phyloP scores from a whole-genome alignment of 2,888 invertebrate species.

The Mimumesa dahlbomi region DNA sequence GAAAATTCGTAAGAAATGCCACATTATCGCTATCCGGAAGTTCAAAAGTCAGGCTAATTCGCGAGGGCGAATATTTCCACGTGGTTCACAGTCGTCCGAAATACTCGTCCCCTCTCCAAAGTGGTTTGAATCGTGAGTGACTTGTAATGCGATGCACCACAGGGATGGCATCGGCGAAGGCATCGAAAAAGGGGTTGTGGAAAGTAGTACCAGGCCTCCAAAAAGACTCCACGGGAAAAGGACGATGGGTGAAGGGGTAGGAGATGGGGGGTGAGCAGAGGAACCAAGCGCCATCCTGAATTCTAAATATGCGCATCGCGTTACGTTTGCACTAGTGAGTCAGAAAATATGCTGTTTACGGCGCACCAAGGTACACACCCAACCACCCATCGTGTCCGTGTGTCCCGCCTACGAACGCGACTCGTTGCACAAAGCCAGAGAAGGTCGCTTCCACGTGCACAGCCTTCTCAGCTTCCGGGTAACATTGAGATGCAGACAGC shows the following conservation, averaged over 20 bases:
- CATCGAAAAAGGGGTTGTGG: neutral
- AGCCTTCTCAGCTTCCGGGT: conserved; percentile 16
- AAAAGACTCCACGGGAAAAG: too few species aligned
- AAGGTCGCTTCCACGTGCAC: conserved; percentile 19
- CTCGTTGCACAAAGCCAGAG: conserved; percentile 15
- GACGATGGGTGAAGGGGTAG: neutral
- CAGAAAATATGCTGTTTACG: conserved; percentile 75
- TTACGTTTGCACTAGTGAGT: conserved; percentile 71
- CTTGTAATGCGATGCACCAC: conserved; percentile 45
- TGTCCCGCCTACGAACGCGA: conserved; percentile 16
- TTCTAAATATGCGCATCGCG: conserved; percentile 69
- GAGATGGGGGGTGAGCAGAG: neutral
- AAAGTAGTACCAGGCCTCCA: neutral
- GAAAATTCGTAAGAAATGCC: too few species aligned
- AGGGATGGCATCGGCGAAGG: conserved; percentile 11
- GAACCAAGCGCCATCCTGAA: conserved; percentile 55
- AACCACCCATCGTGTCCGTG: conserved; percentile 15
- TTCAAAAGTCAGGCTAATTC: too few species aligned
- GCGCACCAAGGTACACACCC: conserved; percentile 33
- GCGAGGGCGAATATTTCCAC: too few species aligned
- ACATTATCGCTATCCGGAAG: too few species aligned
- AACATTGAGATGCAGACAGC: conserved; percentile 54
- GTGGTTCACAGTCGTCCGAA: conserved; percentile 1
- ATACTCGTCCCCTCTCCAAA: conserved; percentile 10
- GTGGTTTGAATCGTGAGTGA: conserved; percentile 24